Conservation (phyloP, 2,888 invertebrate genomes). For the Drosophila merina region DNA sequence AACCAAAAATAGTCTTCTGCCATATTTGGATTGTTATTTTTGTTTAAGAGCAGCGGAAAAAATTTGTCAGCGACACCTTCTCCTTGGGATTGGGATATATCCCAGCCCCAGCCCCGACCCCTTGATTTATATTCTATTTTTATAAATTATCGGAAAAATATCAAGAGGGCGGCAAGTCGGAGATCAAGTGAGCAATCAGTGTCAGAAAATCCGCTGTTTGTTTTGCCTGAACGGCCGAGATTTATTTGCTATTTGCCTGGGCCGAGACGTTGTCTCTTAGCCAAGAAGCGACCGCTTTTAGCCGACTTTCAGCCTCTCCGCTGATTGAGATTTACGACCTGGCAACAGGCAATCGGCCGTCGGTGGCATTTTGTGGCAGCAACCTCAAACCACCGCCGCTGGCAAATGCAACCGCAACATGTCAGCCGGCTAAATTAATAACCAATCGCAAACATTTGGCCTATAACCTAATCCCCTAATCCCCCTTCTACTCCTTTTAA, state of each 20-base stretch:
- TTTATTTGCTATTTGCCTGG: slow-evolving; percentile 58
- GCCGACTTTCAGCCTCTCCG: slow-evolving; percentile 29
- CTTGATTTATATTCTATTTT: slow-evolving; percentile 14
- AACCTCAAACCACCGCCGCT: slow-evolving; percentile 17
- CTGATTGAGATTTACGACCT: slow-evolving; percentile 56
- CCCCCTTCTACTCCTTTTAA: no score
- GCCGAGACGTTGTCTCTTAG: not conserved
- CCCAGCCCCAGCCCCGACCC: not conserved
- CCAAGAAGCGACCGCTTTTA: not conserved
- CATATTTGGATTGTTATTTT: slow-evolving; percentile 42
- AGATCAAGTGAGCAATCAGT: slow-evolving; percentile 55
- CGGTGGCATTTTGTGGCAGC: slow-evolving; percentile 18
- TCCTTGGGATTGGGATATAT: not conserved
- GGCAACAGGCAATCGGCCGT: slow-evolving; percentile 30
- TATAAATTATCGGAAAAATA: not conserved
- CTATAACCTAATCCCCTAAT: not conserved
- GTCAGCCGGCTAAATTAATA: slow-evolving; percentile 31
- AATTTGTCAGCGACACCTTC: slow-evolving; percentile 37
- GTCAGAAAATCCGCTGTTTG: slow-evolving; percentile 45
- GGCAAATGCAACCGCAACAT: slow-evolving; percentile 33
- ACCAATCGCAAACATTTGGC: slow-evolving; percentile 37
- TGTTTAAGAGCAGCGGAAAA: slow-evolving; percentile 14
- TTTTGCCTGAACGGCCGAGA: slow-evolving; percentile 37
- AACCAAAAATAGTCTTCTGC: slow-evolving; percentile 25
- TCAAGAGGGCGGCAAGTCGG: not conserved